Base-by-base conservation (phyloP, 1,140 invertebrate species). In the Saccostrea echinata region DNA sequence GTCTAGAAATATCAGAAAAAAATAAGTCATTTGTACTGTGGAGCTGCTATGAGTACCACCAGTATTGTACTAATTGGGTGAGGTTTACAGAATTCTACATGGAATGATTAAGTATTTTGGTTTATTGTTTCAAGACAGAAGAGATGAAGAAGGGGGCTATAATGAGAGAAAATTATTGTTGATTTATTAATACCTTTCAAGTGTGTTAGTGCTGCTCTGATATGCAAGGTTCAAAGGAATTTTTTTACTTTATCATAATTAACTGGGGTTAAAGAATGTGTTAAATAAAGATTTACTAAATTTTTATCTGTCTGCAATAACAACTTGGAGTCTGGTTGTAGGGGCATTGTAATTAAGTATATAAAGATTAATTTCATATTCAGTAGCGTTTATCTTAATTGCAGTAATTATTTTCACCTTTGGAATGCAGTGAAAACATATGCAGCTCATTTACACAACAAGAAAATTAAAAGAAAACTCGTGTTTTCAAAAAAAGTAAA, bases 281-380 rank as follows among this genome's bases (percentile, higher is more conserved):
- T 24, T 13, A 71, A 71, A 71, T 71, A 33, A 33, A 71, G 68
- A 71, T 13, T 27, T 30, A 24, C 68, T 71, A 71, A 71, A 13
- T 71, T 61, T 71, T 71, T 71, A 71, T 71, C 68, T 71, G 30
- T 33, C 68, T 71, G 30, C 27, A 71, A 71, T 71, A 71, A 71
- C 68, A 71, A 71, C 3, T 71, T 71, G 68, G 27, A 71, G 68
- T 71, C 68, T 30, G 30, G 4, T 27, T 71, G n/a, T 13, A 71
- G 27, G 30, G 9, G 30, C 8, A 71, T 18, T 21, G 68, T 71
- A 71, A 71, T 71, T 71, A 71, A 71, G 68, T 30, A 71, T 43
- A 43, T 27, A 71, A 33, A 71, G 68, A 71, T 71, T 71, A 71
- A 71, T 71, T 71, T 71, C 68, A 27, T 71, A 24, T 71, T 71